Conservation (phyloP, 30 jellyfish, hydroid and myxozoan genomes). For the Pseudorhiza aurosa region DNA sequence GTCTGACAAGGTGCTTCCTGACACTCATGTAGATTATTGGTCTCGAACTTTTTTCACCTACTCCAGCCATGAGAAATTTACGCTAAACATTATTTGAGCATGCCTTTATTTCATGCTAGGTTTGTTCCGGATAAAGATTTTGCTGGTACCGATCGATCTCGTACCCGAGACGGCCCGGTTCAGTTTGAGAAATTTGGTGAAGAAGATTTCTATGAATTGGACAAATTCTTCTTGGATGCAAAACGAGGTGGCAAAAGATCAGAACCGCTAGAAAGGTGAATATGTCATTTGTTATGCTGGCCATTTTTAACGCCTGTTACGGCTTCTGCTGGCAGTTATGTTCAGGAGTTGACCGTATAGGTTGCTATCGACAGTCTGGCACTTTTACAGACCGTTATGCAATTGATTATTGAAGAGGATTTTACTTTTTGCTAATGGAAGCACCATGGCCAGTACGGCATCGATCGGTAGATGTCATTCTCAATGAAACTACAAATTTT, state of each 20-base stretch:
- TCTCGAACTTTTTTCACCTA: too few relatives aligned
- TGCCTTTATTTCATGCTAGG: slow-evolving; percentile 21
- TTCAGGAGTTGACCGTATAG: background rate
- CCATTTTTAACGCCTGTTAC: background rate
- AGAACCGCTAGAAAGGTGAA: slow-evolving; percentile 84
- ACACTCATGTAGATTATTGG: too few relatives aligned
- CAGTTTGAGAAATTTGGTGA: slow-evolving; percentile 95
- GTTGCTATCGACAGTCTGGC: background rate
- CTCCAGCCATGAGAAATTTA: too few relatives aligned
- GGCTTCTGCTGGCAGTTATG: background rate
- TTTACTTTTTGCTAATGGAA: background rate
- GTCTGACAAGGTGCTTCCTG: too few relatives aligned
- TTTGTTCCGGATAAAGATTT: slow-evolving; percentile 96
- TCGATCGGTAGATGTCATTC: too few relatives aligned
- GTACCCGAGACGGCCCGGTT: slow-evolving; percentile 98
- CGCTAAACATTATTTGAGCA: too few relatives aligned
- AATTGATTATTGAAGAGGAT: background rate
- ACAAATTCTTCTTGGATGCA: slow-evolving; percentile 93
- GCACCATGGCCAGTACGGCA: too few relatives aligned
- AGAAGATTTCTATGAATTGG: slow-evolving; percentile 95
- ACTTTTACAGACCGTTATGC: background rate
- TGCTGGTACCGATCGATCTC: slow-evolving; percentile 92
- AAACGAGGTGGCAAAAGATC: slow-evolving; percentile 98
- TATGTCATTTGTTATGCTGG: background rate
- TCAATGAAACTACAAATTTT: too few relatives aligned